phyloP scores from a whole-genome alignment of 2,888 invertebrate genomes.

The Gonocerus acuteangulatus region DNA sequence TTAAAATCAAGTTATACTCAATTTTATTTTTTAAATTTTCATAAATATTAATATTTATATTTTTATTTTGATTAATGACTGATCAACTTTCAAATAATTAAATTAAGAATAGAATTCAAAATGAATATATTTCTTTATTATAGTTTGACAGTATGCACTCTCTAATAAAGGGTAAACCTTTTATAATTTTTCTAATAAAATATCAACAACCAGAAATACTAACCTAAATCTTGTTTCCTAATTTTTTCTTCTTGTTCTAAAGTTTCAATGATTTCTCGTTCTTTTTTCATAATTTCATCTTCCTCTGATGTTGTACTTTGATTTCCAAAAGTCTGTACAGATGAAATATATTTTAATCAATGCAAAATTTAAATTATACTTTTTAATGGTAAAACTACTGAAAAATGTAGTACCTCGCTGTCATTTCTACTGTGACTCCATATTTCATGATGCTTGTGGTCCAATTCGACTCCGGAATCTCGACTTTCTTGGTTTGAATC shows the following conservation, averaged over 20 bases:
- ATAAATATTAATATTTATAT: no score
- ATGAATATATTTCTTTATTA: no score
- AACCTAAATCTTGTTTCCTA: constrained; percentile 44
- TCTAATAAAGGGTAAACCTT: no score
- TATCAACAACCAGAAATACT: no score
- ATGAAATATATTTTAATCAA: constrained; percentile 13
- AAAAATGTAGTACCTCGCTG: constrained; percentile 56
- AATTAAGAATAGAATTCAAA: no score
- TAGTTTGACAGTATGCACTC: no score
- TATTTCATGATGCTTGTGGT: constrained; percentile 44
- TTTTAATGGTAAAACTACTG: neutral
- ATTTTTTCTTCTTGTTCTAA: constrained; percentile 57
- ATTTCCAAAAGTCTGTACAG: constrained; percentile 55
- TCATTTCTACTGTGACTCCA: constrained; percentile 71
- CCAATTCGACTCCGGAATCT: constrained; percentile 71
- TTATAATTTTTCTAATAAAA: no score
- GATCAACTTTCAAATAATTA: no score
- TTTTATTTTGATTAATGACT: no score
- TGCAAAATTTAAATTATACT: neutral
- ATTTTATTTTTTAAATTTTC: no score
- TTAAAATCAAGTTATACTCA: no score
- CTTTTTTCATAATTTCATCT: constrained; percentile 61
- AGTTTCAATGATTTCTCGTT: constrained; percentile 57
- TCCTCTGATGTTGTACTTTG: constrained; percentile 64
- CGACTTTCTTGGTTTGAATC: constrained; percentile 56